These are phyloP conservation scores for Troilus luridus DNA, from an alignment of 2,888 invertebrate genomes.

Conservation along the genomic window DNA sequence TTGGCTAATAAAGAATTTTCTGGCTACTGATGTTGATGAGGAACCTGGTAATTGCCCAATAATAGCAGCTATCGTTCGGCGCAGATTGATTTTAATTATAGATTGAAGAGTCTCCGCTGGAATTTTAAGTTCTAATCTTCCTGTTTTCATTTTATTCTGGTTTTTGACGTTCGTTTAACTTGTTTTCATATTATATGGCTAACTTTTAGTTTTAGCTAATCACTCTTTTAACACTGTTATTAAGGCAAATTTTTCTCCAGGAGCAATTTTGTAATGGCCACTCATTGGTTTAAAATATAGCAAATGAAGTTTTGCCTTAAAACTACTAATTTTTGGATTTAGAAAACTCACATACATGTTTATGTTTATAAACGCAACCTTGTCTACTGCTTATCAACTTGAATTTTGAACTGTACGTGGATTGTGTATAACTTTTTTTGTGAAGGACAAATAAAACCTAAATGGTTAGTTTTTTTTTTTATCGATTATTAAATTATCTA, in stretches of 20 bases:
- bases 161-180: neutral
- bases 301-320: neutral
- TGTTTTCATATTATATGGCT: neutral
- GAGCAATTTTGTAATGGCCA: neutral
- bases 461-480: too few species aligned
- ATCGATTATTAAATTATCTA: too few species aligned
- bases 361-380: neutral
- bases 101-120: neutral
- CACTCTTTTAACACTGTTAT: neutral
- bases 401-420: too few species aligned
- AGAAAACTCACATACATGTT: neutral
- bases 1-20: conserved; percentile 33
- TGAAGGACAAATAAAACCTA: too few species aligned
- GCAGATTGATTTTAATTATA: conserved; percentile 11
- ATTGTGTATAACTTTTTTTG: too few species aligned
- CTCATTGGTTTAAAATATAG: neutral
- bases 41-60: conserved; percentile 7
- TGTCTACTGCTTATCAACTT: too few species aligned
- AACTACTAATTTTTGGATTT: too few species aligned
- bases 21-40: neutral
- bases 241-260: neutral
- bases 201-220: neutral
- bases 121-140: conserved; percentile 3
- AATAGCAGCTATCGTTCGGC: neutral
- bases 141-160: neutral